Evolutionary conservation across 64 coral and sea anemone species (phyloP), one percentile per base, ranked within the genome.

Genomic region (Pachyseris speciosa): DNA sequence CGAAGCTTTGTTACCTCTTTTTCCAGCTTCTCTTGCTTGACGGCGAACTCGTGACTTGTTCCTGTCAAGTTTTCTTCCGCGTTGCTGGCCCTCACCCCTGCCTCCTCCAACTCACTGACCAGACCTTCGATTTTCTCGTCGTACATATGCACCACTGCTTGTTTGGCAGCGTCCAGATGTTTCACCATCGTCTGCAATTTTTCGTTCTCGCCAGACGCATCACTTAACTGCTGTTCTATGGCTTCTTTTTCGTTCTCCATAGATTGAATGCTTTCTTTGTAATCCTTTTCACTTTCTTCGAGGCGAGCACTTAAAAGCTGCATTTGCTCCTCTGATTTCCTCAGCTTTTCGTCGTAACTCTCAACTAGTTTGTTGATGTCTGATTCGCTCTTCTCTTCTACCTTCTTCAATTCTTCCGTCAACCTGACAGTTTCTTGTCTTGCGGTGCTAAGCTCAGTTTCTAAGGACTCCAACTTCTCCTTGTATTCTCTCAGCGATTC

Each of bases 121-220:
- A 98, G 38, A 27, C 61, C 83, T 61, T 98, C 95, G 20, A 98
- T 98, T 69, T 91, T 86, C 27, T 84, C 57, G 67, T 94, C 95
- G 55, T 98, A 98, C 80, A 92, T 83, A 34, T 91, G 74, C 2
- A 98, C 88, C 15, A 98, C 95, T 63, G 88, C 95, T 81, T 94
- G 92, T 55, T 86, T 91, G 19, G 92, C 95, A 57, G 80, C 59
- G 91, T 98, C 95, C 12, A 91, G 92, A 16, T 94, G 79, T 68
- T 91, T 94, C 37, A 98, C 74, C 41, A 91, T 89, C 9, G 52
- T 90, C 59, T 94, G 83, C 72, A 91, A 84, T 74, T 57, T 86
- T 78, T 94, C 78, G 25, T 78, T 96, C 29, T 86, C 25, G 16
- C 63, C 76, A 44, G 61, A 41, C 30, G 57, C 79, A 79, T 94